Evolutionary conservation across 2,113 vertebrate species (phyloP), one percentile per base, ranked within the genome.

Genomic region (Nothoprocta perdicaria): DNA sequence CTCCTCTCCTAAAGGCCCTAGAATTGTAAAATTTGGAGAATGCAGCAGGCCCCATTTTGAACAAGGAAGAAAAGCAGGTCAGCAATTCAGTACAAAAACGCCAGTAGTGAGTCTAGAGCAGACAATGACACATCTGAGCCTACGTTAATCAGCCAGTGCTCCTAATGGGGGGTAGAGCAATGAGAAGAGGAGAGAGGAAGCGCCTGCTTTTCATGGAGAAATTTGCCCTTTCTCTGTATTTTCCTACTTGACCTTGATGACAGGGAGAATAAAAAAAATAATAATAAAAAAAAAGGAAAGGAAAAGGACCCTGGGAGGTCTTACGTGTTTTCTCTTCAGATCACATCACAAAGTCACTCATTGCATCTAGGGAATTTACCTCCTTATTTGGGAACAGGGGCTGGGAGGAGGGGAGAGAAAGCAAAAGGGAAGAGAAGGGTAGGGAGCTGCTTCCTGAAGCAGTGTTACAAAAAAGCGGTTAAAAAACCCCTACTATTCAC

Each of bases 381-480:
- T 97, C 96, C 97, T 96, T 95, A 86, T 93, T 91, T 94, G 84
- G 91, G 90, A 93, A 94, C 1, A 1, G 62, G 78, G 38, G 77
- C 72, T 41, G 86, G 69, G 52, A 84, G 61, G 60, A 89, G 9
- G 35, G 38, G 29, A 75, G 92, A 95, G 95, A 95, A 97, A 97
- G 92, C 89, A 93, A 86, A 88, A 93, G 63, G 88, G 80, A 90
- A 90, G 67, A 80, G 61, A 48, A 75, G 91, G 88, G 76, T 60
- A 45, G 41, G 92, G 77, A 94, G 87, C 95, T 84, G 96, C 96
- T 97, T 97, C 97, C 96, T 85, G 97, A 97, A 97, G 97, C 86
- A 92, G 95, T 80, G 90, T 96, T 97, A 97, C 97, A 97, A 98
- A 98, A 97, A 96, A 95, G 96, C 67, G 0, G 95, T 96, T 95